Conservation (phyloP, 2,888 invertebrate genomes). For the Mechanitis messenoides region DNA sequence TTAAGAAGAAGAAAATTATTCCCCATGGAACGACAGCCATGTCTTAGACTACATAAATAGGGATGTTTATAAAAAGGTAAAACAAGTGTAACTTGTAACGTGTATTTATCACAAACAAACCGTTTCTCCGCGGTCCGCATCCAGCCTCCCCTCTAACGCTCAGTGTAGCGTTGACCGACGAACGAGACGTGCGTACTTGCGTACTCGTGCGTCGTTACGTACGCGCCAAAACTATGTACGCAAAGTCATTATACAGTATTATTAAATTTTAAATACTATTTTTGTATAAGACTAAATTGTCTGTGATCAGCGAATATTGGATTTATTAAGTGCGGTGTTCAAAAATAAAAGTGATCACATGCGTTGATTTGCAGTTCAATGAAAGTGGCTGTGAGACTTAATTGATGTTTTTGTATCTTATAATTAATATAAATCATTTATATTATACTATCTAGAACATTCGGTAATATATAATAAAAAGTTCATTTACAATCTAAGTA, state of each 20-base stretch:
- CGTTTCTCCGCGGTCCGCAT: not conserved
- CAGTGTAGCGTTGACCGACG: conserved; percentile 42
- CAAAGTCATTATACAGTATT: conserved; percentile 8
- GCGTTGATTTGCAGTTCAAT: conserved; percentile 16
- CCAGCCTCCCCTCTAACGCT: conserved; percentile 9
- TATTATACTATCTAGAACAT: too few species aligned
- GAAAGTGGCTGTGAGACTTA: conserved; percentile 6
- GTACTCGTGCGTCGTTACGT: conserved; percentile 37
- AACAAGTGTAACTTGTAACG: conserved; percentile 9
- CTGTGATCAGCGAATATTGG: conserved; percentile 22
- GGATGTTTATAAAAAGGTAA: conserved; percentile 13
- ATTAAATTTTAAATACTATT: conserved; percentile 10
- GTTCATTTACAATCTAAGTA: too few species aligned
- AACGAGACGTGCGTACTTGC: conserved; percentile 30
- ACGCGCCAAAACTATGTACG: conserved; percentile 8
- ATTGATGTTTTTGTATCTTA: not conserved
- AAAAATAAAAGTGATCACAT: conserved; percentile 29
- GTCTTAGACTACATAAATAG: not conserved
- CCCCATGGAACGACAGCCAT: not conserved
- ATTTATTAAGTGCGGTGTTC: conserved; percentile 29
- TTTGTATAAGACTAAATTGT: conserved; percentile 8
- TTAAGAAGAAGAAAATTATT: not conserved
- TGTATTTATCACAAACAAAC: conserved; percentile 8
- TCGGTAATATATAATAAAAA: too few species aligned
- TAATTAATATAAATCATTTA: too few species aligned